Evolutionary conservation across 2,113 vertebrate species (phyloP).

Genomic region (Cynocephalus volans): DNA sequence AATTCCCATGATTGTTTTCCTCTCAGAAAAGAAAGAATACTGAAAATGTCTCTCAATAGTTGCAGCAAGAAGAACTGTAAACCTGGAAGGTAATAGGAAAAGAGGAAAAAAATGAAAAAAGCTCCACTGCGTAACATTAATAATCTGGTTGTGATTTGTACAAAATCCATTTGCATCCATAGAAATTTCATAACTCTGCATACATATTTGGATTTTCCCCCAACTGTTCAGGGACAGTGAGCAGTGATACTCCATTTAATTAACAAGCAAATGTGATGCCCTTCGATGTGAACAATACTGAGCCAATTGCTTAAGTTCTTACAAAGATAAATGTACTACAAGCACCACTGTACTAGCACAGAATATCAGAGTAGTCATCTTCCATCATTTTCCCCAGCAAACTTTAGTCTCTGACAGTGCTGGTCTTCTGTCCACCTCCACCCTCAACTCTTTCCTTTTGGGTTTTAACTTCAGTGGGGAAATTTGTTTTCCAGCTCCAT

Average conservation of each 20-base stretch:
- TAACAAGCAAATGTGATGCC: slow-evolving; percentile 90
- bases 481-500: slow-evolving; percentile 87
- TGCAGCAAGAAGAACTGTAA: neutral
- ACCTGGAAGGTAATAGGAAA: neutral
- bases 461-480: slow-evolving; percentile 84
- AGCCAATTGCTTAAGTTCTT: slow-evolving; percentile 85
- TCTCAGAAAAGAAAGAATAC: slow-evolving; percentile 69
- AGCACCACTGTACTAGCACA: slow-evolving; percentile 73
- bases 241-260: slow-evolving; percentile 89
- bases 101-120: slow-evolving; percentile 41
- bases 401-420: slow-evolving; percentile 75
- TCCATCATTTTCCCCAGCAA: slow-evolving; percentile 79
- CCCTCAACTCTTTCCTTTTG: slow-evolving; percentile 62
- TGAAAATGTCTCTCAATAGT: slow-evolving; percentile 65
- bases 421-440: slow-evolving; percentile 70
- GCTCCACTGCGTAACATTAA: slow-evolving; percentile 67
- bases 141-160: slow-evolving; percentile 81
- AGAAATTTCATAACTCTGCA: slow-evolving; percentile 86
- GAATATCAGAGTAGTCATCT: slow-evolving; percentile 84
- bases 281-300: slow-evolving; percentile 88
- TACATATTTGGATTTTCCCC: slow-evolving; percentile 82
- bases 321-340: slow-evolving; percentile 87
- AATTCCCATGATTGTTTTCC: slow-evolving; percentile 56
- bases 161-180: slow-evolving; percentile 79
- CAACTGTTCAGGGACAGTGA: slow-evolving; percentile 87